Base-by-base conservation (phyloP, 2,888 invertebrate species). In the Seira musarum region DNA sequence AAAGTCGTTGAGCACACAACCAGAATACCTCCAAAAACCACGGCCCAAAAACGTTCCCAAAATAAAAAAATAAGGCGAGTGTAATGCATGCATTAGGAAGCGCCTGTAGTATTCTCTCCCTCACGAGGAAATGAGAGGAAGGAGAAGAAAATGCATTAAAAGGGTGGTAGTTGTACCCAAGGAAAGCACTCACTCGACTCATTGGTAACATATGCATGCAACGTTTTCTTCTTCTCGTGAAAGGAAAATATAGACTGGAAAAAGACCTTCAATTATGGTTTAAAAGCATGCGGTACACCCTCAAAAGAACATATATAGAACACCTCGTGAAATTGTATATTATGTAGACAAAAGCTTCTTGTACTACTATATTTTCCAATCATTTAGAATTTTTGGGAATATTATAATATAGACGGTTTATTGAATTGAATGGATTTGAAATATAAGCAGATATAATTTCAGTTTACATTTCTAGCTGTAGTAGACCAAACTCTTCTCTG, bases 201-300 rank as follows among this genome's bases (percentile, higher is more conserved):
- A n/a, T 40, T 40, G 40, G 53, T 53, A 53, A 53, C 53, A 53
- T 53, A 53, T 53, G 53, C 53, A 53, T 53, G 53, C 53, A 53
- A 53, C 53, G 15, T 53, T 53, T 13, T 53, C 17, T 53, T 53
- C 53, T 53, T 8, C 30, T 30, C 17, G 13, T 53, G 17, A 53
- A 30, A 30, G 30, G n/a, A 53, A 53, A 53, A 53, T 13, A n/a
- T 53, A n/a, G 17, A 53, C n/a, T 17, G 17, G 53, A 53, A 53
- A 53, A 53, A 53, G 53, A 53, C 53, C 53, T 53, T 53, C 53
- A 53, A 53, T 53, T 53, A 53, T 3, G 15, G 15, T 17, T 8
- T 53, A 53, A 53, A 53, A 53, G 53, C 53, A 53, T 53, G 53
- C 53, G 53, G 53, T 53, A 53, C 53, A n/a, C 53, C 17, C 53